Evolutionary conservation across 2,113 vertebrate species (phyloP).

Genomic region (Calidris pugnax): DNA sequence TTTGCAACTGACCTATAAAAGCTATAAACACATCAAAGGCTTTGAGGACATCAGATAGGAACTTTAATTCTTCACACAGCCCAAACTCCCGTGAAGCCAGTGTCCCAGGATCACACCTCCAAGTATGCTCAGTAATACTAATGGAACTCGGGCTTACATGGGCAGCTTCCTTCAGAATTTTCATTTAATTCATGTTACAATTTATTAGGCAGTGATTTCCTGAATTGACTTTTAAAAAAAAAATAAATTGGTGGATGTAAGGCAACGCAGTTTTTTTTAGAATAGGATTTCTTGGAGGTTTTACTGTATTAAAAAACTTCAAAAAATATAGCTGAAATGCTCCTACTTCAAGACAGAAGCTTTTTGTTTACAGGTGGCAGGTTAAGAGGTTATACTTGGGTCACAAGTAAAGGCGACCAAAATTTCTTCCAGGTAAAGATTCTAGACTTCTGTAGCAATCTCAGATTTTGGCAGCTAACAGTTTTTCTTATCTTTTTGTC

Average conservation of each 20-base stretch:
- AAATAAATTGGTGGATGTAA: not conserved
- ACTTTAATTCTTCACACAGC: slow-evolving; percentile 26
- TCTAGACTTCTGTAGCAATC: not conserved
- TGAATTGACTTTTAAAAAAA: not conserved
- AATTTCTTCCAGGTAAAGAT: not conserved
- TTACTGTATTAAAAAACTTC: not conserved
- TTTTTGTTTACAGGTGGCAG: not conserved
- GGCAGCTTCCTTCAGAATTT: not conserved
- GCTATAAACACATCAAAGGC: slow-evolving; percentile 24
- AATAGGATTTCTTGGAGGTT: not conserved
- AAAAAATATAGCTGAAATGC: not conserved
- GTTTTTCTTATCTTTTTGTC: not conserved
- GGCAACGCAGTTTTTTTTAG: not conserved
- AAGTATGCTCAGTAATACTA: not conserved
- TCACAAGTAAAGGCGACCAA: not conserved
- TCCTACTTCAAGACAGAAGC: not conserved
- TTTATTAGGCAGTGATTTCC: not conserved
- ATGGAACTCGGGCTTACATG: not conserved
- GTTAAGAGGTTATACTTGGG: not conserved
- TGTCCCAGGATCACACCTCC: not conserved
- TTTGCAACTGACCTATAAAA: slow-evolving; percentile 42
- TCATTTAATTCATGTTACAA: not conserved
- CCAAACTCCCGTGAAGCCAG: not conserved
- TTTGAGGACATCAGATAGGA: slow-evolving; percentile 34
- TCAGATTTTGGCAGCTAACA: not conserved